Evolutionary conservation across 2,888 invertebrate genomes (phyloP).

Genomic region (Acronicta leporina): DNA sequence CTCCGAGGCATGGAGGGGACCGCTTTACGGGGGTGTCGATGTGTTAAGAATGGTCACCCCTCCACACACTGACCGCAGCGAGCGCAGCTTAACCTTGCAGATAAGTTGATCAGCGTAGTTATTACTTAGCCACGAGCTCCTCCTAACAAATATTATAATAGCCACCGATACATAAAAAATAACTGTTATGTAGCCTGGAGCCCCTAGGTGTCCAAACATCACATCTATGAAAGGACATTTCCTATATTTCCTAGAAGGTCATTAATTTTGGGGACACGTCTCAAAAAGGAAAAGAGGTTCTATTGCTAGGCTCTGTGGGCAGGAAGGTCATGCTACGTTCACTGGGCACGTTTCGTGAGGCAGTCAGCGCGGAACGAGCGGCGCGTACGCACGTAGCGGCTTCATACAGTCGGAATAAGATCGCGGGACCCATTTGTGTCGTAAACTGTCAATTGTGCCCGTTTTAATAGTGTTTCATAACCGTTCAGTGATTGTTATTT

Average conservation of each 20-base stretch:
- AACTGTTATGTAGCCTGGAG: no score
- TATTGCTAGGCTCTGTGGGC: conserved; percentile 81
- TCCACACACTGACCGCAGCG: no score
- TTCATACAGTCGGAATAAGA: conserved; percentile 60
- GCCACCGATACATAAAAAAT: no score
- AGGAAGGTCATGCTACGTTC: conserved; percentile 86
- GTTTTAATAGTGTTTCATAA: conserved; percentile 83
- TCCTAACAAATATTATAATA: no score
- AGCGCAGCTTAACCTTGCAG: no score
- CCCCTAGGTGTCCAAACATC: conserved; percentile 21
- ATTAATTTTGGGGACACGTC: conserved; percentile 64
- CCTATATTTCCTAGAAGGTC: conserved; percentile 51
- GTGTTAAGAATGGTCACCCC: no score
- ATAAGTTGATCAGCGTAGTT: no score
- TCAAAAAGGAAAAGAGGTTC: conserved; percentile 78
- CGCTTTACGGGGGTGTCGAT: no score
- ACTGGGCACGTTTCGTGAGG: conserved; percentile 66
- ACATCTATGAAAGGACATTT: conserved; percentile 21
- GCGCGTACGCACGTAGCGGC: conserved; percentile 79
- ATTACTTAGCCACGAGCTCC: no score
- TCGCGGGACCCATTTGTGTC: conserved; percentile 77
- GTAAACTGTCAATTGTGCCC: conserved; percentile 76
- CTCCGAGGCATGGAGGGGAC: no score
- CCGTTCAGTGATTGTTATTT: conserved; percentile 76
- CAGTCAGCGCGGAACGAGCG: conserved; percentile 84